Percentiles rank a stretch among this genome's conserved stretches.
Evolutionary conservation across 2,888 invertebrate genomes (phyloP).

Genomic region (Torymus tubicola): DNA sequence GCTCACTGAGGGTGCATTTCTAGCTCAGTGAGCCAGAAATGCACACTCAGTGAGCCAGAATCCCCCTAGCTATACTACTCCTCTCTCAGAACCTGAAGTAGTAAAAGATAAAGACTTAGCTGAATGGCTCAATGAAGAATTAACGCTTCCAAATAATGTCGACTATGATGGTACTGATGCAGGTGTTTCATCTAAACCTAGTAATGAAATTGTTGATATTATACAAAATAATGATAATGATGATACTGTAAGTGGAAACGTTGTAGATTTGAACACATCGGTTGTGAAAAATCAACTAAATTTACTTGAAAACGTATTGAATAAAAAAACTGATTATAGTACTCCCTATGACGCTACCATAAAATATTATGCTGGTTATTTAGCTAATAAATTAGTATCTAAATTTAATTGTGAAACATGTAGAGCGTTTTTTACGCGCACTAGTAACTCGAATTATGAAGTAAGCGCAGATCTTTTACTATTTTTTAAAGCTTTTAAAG

Average conservation of each 20-base stretch:
- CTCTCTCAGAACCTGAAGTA: neutral
- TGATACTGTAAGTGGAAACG: neutral
- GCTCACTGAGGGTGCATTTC: too few relatives aligned
- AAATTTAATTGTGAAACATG: slow-evolving; percentile 2
- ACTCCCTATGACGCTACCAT: neutral
- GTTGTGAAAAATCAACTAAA: neutral
- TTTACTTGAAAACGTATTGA: too few relatives aligned
- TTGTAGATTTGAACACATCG: neutral
- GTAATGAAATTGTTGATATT: neutral
- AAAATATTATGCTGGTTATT: neutral
- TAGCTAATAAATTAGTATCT: neutral
- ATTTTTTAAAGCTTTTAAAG: too few relatives aligned
- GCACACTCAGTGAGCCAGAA: too few relatives aligned
- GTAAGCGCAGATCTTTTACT: neutral
- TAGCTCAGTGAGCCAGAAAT: too few relatives aligned
- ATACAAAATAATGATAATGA: neutral
- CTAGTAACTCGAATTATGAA: neutral
- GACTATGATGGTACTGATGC: neutral
- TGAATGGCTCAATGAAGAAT: neutral
- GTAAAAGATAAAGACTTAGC: too few relatives aligned
- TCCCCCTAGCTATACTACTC: too few relatives aligned
- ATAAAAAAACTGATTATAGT: neutral
- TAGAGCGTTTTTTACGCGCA: neutral
- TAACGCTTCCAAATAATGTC: too few relatives aligned
- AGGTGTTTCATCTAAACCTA: neutral